Conservation (phyloP, 2,888 invertebrate species). For the Lycaena phlaeas region DNA sequence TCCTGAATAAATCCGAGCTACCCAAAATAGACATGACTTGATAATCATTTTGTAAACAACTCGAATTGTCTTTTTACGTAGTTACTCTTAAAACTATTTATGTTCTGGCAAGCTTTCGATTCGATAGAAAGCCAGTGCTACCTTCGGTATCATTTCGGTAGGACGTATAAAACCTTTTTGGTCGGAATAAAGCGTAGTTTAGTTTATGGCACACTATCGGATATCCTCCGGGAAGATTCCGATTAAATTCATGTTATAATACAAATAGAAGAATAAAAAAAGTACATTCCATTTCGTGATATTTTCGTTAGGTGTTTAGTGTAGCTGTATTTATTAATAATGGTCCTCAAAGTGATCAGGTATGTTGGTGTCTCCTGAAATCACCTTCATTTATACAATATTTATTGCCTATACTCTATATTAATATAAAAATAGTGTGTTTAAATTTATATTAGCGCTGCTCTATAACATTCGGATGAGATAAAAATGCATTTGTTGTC, state of each 20-base stretch:
- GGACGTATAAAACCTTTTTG: not conserved
- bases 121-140: not conserved
- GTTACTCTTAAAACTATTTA: conserved; percentile 6
- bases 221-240: not conserved
- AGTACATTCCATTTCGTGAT: conserved; percentile 1
- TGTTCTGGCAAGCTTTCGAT: conserved; percentile 1
- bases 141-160: not conserved
- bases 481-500: too few species aligned
- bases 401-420: too few species aligned
- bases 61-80: conserved; percentile 6
- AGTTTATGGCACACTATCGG: not conserved
- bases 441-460: too few species aligned
- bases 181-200: not conserved
- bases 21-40: conserved; percentile 1
- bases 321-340: not conserved
- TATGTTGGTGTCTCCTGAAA: not conserved
- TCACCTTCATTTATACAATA: too few species aligned
- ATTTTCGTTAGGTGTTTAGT: not conserved
- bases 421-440: too few species aligned
- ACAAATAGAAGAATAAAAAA: not conserved
- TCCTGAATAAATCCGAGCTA: not conserved
- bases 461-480: too few species aligned
- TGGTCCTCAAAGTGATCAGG: conserved; percentile 5
- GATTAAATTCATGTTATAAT: not conserved
- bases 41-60: conserved; percentile 3